Base-by-base conservation (phyloP, 1,140 invertebrate genomes). In the Calephelis virginiensis region DNA sequence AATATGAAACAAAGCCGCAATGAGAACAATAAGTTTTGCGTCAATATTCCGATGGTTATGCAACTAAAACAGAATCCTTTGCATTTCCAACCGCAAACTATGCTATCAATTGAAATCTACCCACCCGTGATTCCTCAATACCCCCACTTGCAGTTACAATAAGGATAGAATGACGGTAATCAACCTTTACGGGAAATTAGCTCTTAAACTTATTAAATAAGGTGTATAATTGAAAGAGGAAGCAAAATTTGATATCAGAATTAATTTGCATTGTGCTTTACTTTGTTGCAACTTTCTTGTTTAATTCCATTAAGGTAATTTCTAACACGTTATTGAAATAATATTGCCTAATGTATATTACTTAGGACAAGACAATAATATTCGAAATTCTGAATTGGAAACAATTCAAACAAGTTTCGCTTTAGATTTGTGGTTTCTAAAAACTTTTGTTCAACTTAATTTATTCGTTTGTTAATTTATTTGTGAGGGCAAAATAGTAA, bases 91-190 rank as follows among this genome's bases (percentile, higher is more conserved):
- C 75, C 77, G 66, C 75, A 76, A 75, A 78, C 77, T 74, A 73
- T 64, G 71, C 74, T 75, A 80, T 80, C 81, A 83, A 81, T 83
- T 85, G 73, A 80, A 81, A 81, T 53, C 76, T 76, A 79, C 77
- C 75, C 74, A 72, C 69, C 77, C 75, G 73, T 83, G 77, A 75
- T 77, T 80, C 71, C 81, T 80, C 61, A 47, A 63, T 63, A 63
- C 13, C 46, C 69, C 47, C 10, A 11, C 53, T 53, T 53, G 50
- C 50, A 53, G 14, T 17, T 53, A 53, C 49, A 53, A 53, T 53
- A 53, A 53, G 49, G 49, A 53, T 53, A 53, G 49, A 53, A 53
- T 53, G 49, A 53, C 49, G 17, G 49, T 53, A 53, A 53, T 53
- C 49, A 10, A 28, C 17, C 10, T 12, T 37, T 37, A 56, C 10